These are phyloP conservation scores for Acronicta aceris DNA, from an alignment of 2,888 invertebrate species.

Conservation along the genomic window DNA sequence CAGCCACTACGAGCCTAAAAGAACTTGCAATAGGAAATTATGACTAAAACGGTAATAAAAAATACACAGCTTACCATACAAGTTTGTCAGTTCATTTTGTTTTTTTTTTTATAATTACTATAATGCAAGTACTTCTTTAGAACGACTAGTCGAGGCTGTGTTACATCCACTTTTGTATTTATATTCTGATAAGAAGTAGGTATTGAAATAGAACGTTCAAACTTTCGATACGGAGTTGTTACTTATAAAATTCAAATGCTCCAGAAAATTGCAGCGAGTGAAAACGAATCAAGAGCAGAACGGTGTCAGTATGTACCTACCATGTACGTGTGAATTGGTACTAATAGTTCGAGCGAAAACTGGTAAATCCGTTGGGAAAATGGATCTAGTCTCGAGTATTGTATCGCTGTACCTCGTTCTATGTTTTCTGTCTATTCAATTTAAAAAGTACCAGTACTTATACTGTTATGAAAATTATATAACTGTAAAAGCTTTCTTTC, in stretches of 20 bases:
- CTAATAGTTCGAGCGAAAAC: conserved; percentile 16
- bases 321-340: conserved; percentile 4
- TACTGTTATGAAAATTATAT: not conserved
- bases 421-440: not conserved
- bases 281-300: conserved; percentile 2
- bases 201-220: not conserved
- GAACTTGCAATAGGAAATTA: too few relatives aligned
- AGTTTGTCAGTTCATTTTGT: too few relatives aligned
- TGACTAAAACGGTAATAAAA: too few relatives aligned
- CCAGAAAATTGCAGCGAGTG: conserved; percentile 7
- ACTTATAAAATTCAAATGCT: conserved; percentile 22
- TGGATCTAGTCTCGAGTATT: not conserved
- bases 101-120: too few relatives aligned
- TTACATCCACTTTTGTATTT: too few relatives aligned
- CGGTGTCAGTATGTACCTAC: not conserved
- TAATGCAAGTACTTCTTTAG: too few relatives aligned
- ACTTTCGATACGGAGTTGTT: not conserved
- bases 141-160: too few relatives aligned
- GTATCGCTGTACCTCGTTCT: not conserved
- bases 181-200: too few relatives aligned
- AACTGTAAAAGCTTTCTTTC: too few relatives aligned
- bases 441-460: not conserved
- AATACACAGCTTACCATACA: too few relatives aligned
- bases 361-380: conserved; percentile 3
- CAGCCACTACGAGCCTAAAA: too few relatives aligned